Conservation (phyloP, 2,113 vertebrate species). For the Penelope pileata region DNA sequence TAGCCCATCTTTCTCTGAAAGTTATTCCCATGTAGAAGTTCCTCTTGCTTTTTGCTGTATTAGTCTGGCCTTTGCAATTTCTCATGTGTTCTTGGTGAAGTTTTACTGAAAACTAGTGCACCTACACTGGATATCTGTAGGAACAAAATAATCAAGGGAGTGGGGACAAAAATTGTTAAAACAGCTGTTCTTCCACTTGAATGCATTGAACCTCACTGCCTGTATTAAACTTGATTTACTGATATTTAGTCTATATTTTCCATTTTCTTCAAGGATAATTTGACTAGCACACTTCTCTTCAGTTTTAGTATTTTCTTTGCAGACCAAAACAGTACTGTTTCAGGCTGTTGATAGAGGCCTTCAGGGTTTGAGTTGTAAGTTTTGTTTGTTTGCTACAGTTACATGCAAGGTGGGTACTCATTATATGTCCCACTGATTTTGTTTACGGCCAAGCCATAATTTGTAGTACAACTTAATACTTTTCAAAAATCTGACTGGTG, state of each 20-base stretch:
- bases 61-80: slow-evolving; percentile 4
- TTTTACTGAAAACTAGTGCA: not conserved
- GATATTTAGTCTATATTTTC: not conserved
- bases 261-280: not conserved
- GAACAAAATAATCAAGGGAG: not conserved
- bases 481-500: not conserved
- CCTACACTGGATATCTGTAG: not conserved
- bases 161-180: not conserved
- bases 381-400: not conserved
- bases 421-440: not conserved
- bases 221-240: not conserved
- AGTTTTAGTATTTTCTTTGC: not conserved
- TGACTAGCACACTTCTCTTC: not conserved
- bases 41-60: slow-evolving; percentile 26
- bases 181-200: not conserved
- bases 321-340: not conserved
- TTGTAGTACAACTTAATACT: not conserved
- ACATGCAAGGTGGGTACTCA: not conserved
- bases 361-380: not conserved
- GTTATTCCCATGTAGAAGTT: not conserved
- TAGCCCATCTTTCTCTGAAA: not conserved
- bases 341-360: not conserved
- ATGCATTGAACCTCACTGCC: not conserved
- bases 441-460: not conserved
- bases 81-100: not conserved